Base-by-base conservation (phyloP, 2,888 invertebrate genomes). In the Acanthopleura granulata region DNA sequence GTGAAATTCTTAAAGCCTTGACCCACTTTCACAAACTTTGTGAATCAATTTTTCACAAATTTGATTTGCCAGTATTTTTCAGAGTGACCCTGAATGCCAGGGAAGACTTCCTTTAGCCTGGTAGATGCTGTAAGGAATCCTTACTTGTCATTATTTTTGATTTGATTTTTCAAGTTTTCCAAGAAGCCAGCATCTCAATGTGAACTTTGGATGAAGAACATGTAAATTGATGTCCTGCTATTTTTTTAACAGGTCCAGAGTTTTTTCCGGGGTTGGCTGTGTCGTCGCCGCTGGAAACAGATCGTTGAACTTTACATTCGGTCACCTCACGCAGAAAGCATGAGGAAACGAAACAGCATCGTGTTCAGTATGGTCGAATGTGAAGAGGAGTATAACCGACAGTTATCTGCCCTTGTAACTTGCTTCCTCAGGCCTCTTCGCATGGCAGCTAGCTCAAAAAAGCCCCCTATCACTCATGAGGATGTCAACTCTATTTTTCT, bases 221-320 rank as follows among this genome's bases (percentile, higher is more conserved):
- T 40, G 3, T 40, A 40, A 40, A 40, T 40, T 40, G 4, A 40
- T 40, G 9, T 40, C 40, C 40, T 40, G 40, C 40, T 6, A 40
- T 40, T 40, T 40, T 40, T 6, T 40, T 25, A 25, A 18, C 80
- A 91, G 91, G 92, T 93, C 22, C 94, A 97, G 92, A 96, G 96
- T 88, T 97, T 97, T 91, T 97, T 97, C 91, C 93, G 97, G 11
- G 97, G 97, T 16, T 97, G 97, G 97, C 91, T 97, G 75, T 97
- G 97, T 89, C 93, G 97, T 16, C 92, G 97, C 14, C 92, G 97
- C 62, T 97, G 97, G 97, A 97, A 97, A 90, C 96, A 96, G 90
- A 97, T 97, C 75, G 97, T 97, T 25, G 96, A 97, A 85, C 95
- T 97, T 89, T 97, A 97, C 90, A 97, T 97, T 62, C 95, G 96